Base-by-base conservation (phyloP, 2,888 invertebrate species). In the Drosophila atripex region DNA sequence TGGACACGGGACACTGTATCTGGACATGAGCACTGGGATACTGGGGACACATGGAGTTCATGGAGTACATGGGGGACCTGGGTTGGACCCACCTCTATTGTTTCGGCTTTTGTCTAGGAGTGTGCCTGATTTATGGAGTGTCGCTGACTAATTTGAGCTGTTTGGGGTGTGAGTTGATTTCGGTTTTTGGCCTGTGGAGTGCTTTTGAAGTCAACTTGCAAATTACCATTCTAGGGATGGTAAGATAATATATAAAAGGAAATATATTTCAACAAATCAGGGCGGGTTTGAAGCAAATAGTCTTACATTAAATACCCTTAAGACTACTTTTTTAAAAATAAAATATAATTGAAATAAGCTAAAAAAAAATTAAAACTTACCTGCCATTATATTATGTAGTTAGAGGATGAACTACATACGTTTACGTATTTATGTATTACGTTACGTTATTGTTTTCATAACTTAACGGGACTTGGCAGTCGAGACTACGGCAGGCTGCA, bases 121-220 rank as follows among this genome's bases (percentile, higher is more conserved):
- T 64, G 64, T 70, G 86, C 69, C 86, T 82, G 86, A 82, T 82
- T 82, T 82, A 82, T 82, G 83, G 80, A 82, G 80, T 82, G 80
- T 77, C 54, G 83, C 80, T 82, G 80, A 82, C 80, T 82, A 82
- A 86, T 82, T 82, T 85, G 72, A 82, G 79, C 83, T 85, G 69
- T 65, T 52, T 38, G 52, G 69, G 47, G 68, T 35, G 66, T 50
- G 68, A 53, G 60, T 60, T 18, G 38, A 56, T 35, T 51, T 50
- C 25, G 28, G 60, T 18, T 21, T 25, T 12, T 16, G 9, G 21
- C 2, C 11, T 12, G 21, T 49, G 30, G 45, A 11, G 35, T 35
- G 35, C n/a, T 35, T 35, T 35, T 35, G 6, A n/a, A n/a, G 6
- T 2, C 35, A 35, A 35, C n/a, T 35, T 45, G 28, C n/a, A 38